Conservation (phyloP, 1,140 invertebrate species). For the Zaprionus kolodkinae region DNA sequence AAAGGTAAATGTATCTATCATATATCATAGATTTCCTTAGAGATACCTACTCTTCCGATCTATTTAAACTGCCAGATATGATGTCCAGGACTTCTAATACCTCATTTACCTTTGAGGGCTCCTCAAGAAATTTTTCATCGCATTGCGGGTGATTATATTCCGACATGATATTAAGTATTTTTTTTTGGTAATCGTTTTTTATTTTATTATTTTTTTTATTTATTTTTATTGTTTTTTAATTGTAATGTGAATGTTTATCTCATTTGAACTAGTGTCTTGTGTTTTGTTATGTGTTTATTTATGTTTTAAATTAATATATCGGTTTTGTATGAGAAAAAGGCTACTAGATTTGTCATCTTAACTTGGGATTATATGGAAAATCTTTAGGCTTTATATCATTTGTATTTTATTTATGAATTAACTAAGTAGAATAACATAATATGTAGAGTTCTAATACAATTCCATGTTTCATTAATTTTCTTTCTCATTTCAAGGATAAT, state of each 20-base stretch:
- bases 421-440: too few species aligned
- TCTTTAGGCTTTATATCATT: too few species aligned
- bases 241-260: not conserved
- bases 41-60: slow-evolving; percentile 40
- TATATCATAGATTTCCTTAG: not conserved
- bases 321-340: not conserved
- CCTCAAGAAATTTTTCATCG: slow-evolving; percentile 46
- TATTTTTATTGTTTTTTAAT: not conserved
- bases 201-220: slow-evolving; percentile 2
- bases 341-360: not conserved
- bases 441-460: too few species aligned
- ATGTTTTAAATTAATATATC: not conserved
- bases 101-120: slow-evolving; percentile 40
- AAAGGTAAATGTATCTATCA: not conserved
- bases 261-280: not conserved
- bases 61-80: slow-evolving; percentile 31
- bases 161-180: not conserved
- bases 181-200: not conserved
- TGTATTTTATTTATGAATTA: too few species aligned
- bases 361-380: too few species aligned
- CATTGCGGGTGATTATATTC: slow-evolving; percentile 12
- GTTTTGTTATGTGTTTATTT: not conserved
- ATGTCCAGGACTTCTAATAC: slow-evolving; percentile 23
- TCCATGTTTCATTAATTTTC: too few species aligned
- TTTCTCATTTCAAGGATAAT: too few species aligned